Conservation (phyloP, 2,113 vertebrate species). For the Nansenia antarctica region DNA sequence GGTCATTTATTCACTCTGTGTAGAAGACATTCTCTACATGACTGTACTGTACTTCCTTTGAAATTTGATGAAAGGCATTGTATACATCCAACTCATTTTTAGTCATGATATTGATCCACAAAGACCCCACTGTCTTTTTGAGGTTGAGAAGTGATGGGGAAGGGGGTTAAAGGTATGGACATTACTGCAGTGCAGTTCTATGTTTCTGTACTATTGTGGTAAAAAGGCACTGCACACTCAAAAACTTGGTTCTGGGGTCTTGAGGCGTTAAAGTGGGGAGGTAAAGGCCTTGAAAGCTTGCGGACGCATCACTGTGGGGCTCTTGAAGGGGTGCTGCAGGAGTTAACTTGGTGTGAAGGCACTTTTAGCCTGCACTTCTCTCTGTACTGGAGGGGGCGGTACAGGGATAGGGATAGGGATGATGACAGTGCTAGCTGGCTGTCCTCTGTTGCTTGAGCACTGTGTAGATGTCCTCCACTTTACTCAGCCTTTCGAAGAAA, state of each 20-base stretch:
- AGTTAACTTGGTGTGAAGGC: neutral
- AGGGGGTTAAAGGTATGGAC: neutral
- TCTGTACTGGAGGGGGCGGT: neutral
- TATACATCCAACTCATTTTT: neutral
- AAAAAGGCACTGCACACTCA: no score
- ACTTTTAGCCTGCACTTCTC: neutral
- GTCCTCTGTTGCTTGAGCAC: slow-evolving; percentile 92
- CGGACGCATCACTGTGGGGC: slow-evolving; percentile 30
- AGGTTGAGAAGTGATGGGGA: no score
- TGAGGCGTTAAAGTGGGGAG: neutral
- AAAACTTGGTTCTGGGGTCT: neutral
- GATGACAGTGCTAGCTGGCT: slow-evolving; percentile 79
- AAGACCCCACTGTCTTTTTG: neutral
- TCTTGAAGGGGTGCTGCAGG: slow-evolving; percentile 10
- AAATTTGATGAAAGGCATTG: neutral
- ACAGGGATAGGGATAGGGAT: neutral
- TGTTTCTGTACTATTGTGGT: no score
- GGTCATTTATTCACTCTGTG: neutral
- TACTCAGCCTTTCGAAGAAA: slow-evolving; percentile 96
- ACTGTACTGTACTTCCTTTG: neutral
- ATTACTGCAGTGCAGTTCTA: neutral
- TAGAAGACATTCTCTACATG: neutral
- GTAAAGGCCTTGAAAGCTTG: slow-evolving; percentile 21
- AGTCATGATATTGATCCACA: neutral
- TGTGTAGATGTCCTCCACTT: slow-evolving; percentile 91